Evolutionary conservation across 2,113 vertebrate species (phyloP).

Genomic region (Columba livia): DNA sequence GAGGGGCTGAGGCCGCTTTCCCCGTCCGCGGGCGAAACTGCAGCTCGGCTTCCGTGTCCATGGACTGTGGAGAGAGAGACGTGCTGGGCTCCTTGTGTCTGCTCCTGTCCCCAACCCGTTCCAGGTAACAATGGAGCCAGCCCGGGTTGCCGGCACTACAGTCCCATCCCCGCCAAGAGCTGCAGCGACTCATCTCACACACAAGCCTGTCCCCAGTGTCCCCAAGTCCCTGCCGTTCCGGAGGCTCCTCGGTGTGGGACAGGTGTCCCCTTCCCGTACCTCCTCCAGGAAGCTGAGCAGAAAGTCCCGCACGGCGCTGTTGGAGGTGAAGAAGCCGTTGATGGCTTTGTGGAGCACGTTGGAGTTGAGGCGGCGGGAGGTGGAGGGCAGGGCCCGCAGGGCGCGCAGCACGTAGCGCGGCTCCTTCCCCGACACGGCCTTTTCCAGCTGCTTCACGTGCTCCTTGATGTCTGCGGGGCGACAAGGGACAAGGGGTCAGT

Average conservation of each 20-base stretch:
- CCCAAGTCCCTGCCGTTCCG: too few species aligned
- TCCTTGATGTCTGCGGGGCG: constrained; percentile 88
- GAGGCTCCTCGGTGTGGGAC: accelerated
- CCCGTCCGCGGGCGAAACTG: constrained; percentile 91
- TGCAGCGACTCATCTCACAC: accelerated
- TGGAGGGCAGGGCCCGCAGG: constrained; percentile 90
- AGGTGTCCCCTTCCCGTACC: constrained; percentile 57
- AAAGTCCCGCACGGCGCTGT: constrained; percentile 83
- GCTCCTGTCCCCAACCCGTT: neutral
- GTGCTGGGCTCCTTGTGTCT: neutral
- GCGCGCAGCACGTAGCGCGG: constrained; percentile 92
- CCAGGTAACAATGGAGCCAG: neutral
- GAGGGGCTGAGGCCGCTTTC: constrained; percentile 87
- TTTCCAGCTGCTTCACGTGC: constrained; percentile 97
- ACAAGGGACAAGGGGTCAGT: too few species aligned
- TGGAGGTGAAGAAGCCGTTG: constrained; percentile 92
- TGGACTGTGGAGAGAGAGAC: constrained; percentile 76
- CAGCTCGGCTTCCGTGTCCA: constrained; percentile 93
- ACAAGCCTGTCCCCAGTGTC: too few species aligned
- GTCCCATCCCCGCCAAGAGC: neutral
- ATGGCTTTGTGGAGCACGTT: constrained; percentile 92
- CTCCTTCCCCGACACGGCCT: constrained; percentile 94
- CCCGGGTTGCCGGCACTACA: neutral
- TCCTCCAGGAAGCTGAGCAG: constrained; percentile 91
- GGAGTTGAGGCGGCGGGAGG: constrained; percentile 91